Percentiles rank a stretch among this genome's conserved stretches.
These are phyloP conservation scores for Amblyjoppa fuscipennis DNA, from an alignment of 2,888 invertebrate genomes.

Conservation along the genomic window DNA sequence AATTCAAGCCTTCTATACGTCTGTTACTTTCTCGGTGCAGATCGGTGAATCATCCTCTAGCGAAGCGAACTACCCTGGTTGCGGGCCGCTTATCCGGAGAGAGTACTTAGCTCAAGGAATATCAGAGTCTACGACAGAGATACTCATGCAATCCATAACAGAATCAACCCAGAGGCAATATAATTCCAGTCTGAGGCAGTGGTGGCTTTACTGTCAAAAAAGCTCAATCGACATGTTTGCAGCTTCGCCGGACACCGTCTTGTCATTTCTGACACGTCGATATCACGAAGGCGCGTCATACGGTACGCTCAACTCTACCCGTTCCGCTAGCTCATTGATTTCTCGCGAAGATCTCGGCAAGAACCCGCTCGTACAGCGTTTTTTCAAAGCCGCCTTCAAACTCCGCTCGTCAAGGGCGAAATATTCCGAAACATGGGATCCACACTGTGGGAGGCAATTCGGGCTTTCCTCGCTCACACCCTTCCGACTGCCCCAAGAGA, in stretches of 20 bases:
- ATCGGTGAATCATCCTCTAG: slow-evolving; percentile 67
- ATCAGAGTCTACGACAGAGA: slow-evolving; percentile 1
- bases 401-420: slow-evolving; percentile 41
- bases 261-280: not conserved
- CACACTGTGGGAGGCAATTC: not conserved
- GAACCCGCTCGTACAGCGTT: slow-evolving; percentile 35
- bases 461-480: too few species aligned
- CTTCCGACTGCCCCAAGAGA: too few species aligned
- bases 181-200: not conserved
- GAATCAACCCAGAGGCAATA: slow-evolving; percentile 52
- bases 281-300: slow-evolving; percentile 2
- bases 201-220: too few species aligned
- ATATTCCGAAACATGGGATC: slow-evolving; percentile 51
- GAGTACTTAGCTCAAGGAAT: slow-evolving; percentile 27
- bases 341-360: slow-evolving; percentile 32
- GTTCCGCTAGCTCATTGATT: slow-evolving; percentile 47
- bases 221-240: not conserved
- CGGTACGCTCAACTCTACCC: slow-evolving; percentile 29
- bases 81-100: slow-evolving; percentile 71
- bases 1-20: slow-evolving; percentile 59
- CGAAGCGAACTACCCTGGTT: slow-evolving; percentile 40
- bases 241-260: slow-evolving; percentile 3
- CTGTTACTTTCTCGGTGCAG: slow-evolving; percentile 69
- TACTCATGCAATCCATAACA: slow-evolving; percentile 30
- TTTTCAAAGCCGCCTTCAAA: slow-evolving; percentile 51